phyloP scores from a whole-genome alignment of 2,888 invertebrate species.

The Meteorus cinctellus region DNA sequence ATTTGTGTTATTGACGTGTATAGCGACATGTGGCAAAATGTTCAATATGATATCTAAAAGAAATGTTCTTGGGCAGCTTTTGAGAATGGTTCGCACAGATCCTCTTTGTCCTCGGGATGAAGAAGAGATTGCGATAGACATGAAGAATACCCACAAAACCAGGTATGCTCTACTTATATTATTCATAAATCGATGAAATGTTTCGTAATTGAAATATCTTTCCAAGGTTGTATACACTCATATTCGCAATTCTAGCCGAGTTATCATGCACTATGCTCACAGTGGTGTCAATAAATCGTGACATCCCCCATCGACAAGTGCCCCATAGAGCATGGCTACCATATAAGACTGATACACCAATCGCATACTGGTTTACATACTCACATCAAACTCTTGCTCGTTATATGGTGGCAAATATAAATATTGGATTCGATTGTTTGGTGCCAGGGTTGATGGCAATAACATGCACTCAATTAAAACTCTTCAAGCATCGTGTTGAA shows the following conservation, averaged over 20 bases:
- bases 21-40: constrained; percentile 13
- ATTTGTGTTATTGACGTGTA: constrained; percentile 22
- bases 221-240: background rate
- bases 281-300: constrained; percentile 40
- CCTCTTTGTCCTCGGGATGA: constrained; percentile 1
- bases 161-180: background rate
- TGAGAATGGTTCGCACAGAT: background rate
- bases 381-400: constrained; percentile 37
- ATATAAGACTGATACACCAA: constrained; percentile 42
- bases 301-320: constrained; percentile 43
- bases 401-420: constrained; percentile 22
- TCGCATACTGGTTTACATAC: constrained; percentile 45
- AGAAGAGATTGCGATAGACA: background rate
- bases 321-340: constrained; percentile 55
- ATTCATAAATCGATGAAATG: background rate
- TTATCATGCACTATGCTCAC: constrained; percentile 34
- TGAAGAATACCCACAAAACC: background rate
- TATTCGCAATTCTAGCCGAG: background rate
- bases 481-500: constrained; percentile 45
- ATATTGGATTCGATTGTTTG: constrained; percentile 50
- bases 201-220: background rate
- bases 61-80: background rate
- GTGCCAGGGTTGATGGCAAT: constrained; percentile 52
- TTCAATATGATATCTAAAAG: constrained; percentile 11
- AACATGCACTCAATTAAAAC: constrained; percentile 50